Conservation (phyloP, 2,888 invertebrate species). For the Morpho achilles region DNA sequence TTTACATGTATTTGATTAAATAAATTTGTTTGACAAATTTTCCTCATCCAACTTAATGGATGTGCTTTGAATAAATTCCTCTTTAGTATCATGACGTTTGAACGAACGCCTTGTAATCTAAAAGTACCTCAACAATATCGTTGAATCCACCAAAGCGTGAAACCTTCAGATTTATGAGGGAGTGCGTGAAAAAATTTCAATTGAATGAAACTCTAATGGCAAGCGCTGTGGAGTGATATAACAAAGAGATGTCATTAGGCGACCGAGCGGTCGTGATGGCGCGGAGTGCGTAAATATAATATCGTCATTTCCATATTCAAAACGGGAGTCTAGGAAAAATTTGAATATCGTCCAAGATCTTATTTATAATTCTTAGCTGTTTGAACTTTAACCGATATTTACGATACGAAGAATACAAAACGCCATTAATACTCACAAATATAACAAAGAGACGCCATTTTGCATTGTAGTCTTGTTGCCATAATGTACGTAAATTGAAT, state of each 20-base stretch:
- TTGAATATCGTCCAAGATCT: constrained; percentile 6
- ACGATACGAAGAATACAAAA: too few species aligned
- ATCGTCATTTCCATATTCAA: constrained; percentile 14
- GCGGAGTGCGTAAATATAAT: constrained; percentile 17
- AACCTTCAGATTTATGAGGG: constrained; percentile 20
- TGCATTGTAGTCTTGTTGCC: too few species aligned
- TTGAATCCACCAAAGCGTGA: constrained; percentile 17
- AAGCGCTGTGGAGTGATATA: constrained; percentile 11
- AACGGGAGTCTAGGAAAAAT: constrained; percentile 11
- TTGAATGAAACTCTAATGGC: constrained; percentile 23
- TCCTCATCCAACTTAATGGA: too few species aligned
- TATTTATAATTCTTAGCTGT: background rate
- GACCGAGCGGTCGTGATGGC: constrained; percentile 8
- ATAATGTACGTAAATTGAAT: too few species aligned
- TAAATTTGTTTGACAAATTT: too few species aligned
- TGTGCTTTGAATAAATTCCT: constrained; percentile 3
- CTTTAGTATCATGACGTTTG: too few species aligned
- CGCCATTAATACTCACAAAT: too few species aligned
- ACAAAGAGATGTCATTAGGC: constrained; percentile 22
- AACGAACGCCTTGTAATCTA: constrained; percentile 8
- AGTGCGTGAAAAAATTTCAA: constrained; percentile 19
- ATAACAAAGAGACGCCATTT: too few species aligned
- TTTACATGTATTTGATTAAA: too few species aligned
- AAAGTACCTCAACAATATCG: constrained; percentile 17
- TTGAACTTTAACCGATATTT: too few species aligned